A percentile compares a stretch with the other conserved stretches of the same genome.
phyloP scores from a whole-genome alignment of 1,140 invertebrate species.

The Nomia melanderi region DNA sequence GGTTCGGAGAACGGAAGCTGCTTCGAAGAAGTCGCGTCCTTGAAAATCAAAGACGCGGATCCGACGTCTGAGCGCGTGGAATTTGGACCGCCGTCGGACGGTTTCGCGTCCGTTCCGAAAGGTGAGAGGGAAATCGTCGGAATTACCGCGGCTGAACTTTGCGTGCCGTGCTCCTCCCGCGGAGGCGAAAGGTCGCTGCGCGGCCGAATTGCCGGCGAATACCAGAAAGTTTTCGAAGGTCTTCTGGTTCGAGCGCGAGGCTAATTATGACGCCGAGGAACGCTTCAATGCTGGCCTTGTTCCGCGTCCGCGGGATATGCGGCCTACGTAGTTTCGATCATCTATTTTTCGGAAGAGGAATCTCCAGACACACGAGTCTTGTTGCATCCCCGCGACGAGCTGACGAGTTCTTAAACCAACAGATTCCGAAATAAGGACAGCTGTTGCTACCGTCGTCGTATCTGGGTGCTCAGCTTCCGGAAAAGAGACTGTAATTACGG shows the following conservation, averaged over 20 bases:
- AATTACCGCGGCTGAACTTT: slow-evolving; percentile 57
- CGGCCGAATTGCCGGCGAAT: slow-evolving; percentile 10
- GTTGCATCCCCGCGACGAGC: no score
- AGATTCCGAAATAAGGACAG: no score
- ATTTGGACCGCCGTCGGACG: not conserved
- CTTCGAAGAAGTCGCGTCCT: no score
- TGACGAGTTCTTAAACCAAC: no score
- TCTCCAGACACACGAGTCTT: no score
- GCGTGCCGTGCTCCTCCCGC: slow-evolving; percentile 54
- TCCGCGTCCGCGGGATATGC: not conserved
- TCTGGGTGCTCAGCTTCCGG: no score
- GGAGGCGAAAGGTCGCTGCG: slow-evolving; percentile 16
- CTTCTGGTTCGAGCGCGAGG: not conserved
- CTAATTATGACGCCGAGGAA: not conserved
- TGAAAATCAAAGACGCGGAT: not conserved
- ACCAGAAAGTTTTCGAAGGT: slow-evolving; percentile 37
- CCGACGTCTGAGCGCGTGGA: not conserved
- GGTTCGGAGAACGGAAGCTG: no score
- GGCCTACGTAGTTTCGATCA: no score
- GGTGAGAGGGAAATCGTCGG: slow-evolving; percentile 32
- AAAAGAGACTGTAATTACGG: no score
- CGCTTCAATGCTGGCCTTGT: slow-evolving; percentile 13
- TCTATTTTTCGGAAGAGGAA: no score
- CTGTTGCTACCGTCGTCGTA: no score
- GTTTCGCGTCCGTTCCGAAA: not conserved